phyloP scores from a whole-genome alignment of 2,888 invertebrate species.

The Matsumyia berberina region DNA sequence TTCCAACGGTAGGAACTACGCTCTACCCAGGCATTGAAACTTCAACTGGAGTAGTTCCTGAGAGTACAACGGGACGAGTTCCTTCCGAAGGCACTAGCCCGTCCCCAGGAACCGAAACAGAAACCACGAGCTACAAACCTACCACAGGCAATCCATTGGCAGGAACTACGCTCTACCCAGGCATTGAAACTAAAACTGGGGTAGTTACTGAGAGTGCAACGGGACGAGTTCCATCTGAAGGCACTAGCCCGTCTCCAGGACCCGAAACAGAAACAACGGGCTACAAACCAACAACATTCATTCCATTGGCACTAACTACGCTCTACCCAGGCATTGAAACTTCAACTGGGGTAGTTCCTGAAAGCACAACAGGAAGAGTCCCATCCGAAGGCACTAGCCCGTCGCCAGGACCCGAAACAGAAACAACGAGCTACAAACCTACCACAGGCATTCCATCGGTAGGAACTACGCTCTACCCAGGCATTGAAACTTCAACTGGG shows the following conservation, averaged over 20 bases:
- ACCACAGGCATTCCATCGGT: not conserved
- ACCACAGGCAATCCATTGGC: not conserved
- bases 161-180: not conserved
- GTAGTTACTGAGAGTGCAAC: not conserved
- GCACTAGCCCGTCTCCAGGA: not conserved
- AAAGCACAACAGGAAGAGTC: too few species aligned
- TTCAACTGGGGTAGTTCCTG: not conserved
- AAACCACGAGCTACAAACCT: not conserved
- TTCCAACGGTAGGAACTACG: not conserved
- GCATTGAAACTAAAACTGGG: not conserved
- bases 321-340: not conserved
- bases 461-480: conserved; percentile 15
- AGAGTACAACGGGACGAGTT: not conserved
- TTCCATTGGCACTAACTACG: not conserved
- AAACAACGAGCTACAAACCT: not conserved
- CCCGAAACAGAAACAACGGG: not conserved
- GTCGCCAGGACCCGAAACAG: too few species aligned
- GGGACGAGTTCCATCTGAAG: not conserved
- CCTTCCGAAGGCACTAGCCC: not conserved
- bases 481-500: not conserved
- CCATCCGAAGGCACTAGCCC: too few species aligned
- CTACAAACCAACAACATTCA: not conserved
- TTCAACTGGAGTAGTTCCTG: not conserved
- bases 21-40: not conserved
- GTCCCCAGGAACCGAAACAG: not conserved